Base-by-base conservation (phyloP, 2,113 vertebrate genomes). In the Poeciliopsis turrubarensis region DNA sequence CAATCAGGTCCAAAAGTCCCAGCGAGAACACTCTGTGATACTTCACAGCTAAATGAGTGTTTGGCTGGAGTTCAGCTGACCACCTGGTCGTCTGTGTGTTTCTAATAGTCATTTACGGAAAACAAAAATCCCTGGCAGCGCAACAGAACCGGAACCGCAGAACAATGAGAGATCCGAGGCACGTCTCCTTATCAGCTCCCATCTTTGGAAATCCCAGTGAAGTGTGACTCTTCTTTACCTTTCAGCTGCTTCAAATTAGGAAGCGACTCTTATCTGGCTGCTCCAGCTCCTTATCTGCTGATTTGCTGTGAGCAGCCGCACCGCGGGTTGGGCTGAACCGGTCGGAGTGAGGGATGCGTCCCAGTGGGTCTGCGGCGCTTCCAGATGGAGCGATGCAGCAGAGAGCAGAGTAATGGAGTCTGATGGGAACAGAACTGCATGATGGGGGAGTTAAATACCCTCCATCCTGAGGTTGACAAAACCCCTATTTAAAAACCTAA, bases 241-340 rank as follows among this genome's bases (percentile, higher is more conserved):
- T 74, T 66, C 83, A 83, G 72, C 77, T 83, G 84, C 79, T 90
- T 82, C 25, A 25, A 82, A 69, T 86, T 71, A 87, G 71, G 78
- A 75, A 76, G 73, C 54, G 15, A 37, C 2, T 78, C 78, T 83
- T 86, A 77, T 89, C 86, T 79, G n/a, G 1, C 22, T 25, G 31
- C 13, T 64, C 41, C 68, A 83, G 75, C 51, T 19, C 39, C 41
- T 75, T 76, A 86, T 85, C 70, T 80, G 71, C 62, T 73, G 66
- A 27, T 73, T 26, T 5, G 31, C 27, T 68, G 26, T 29, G 65
- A 77, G 75, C 39, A 25, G 37, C 83, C 57, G 47, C 25, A 66
- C 77, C 61, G 79, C 0, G 1, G 44, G 71, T 17, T n/a, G 72
- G 74, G 75, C 68, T 64, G 25, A 32, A 76, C 64, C 0, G 0